Percentiles rank a stretch among this genome's conserved stretches.
phyloP scores from a whole-genome alignment of 2,113 vertebrate species.

The Bothrops jararaca region DNA sequence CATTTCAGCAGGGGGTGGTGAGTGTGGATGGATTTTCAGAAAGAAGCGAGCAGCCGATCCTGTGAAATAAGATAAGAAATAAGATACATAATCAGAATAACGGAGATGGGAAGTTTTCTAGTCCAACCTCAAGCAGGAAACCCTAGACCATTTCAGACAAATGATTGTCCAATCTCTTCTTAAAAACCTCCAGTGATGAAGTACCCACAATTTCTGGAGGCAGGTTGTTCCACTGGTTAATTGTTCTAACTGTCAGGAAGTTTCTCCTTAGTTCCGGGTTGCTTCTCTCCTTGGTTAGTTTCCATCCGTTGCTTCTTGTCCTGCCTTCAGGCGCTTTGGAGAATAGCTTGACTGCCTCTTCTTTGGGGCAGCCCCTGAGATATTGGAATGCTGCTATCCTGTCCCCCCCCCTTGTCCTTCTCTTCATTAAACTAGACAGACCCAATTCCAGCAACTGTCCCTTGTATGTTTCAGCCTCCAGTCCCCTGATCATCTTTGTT shows the following conservation, averaged over 20 bases:
- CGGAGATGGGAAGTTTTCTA: neutral
- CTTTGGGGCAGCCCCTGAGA: neutral
- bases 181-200: neutral
- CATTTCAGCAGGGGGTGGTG: neutral
- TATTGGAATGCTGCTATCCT: fast-evolving
- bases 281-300: neutral
- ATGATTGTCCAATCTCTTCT: neutral
- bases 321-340: neutral
- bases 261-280: neutral
- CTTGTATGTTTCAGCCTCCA: neutral
- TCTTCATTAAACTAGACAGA: neutral
- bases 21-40: neutral
- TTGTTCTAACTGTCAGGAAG: neutral
- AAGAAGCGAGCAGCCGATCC: neutral
- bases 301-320: neutral
- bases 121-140: neutral
- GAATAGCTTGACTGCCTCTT: neutral
- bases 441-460: neutral
- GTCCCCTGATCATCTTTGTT: neutral
- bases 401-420: fast-evolving
- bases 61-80: neutral
- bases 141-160: neutral
- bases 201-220: neutral
- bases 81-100: neutral
- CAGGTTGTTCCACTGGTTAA: neutral